These are phyloP conservation scores for Orcinus orca DNA, from an alignment of 2,113 vertebrate species.

Conservation along the genomic window DNA sequence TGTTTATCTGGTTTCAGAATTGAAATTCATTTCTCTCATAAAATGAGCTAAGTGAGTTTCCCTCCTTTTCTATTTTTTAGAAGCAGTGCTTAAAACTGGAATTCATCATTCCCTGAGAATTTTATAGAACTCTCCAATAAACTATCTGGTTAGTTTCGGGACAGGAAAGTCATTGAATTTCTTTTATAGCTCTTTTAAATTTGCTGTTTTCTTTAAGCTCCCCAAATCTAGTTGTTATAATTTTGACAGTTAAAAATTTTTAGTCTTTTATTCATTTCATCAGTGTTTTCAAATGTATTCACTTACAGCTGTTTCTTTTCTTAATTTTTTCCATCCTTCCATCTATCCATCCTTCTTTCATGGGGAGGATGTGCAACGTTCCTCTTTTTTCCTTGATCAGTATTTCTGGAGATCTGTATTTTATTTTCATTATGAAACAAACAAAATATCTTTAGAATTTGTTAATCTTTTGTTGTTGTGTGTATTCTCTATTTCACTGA, in stretches of 20 bases:
- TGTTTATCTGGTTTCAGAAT: slow-evolving; percentile 11
- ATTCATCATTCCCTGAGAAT: background rate
- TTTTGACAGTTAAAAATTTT: slow-evolving; percentile 24
- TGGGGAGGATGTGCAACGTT: background rate
- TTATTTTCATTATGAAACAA: background rate
- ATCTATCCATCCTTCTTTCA: background rate
- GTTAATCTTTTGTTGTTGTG: background rate
- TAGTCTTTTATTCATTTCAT: background rate
- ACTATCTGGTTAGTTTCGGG: background rate
- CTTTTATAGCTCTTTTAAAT: background rate
- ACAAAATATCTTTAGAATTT: background rate
- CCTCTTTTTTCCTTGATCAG: background rate
- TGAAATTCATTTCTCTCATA: background rate
- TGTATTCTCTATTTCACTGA: background rate
- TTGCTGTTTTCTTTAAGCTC: background rate
- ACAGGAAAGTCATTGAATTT: background rate
- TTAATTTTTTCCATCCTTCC: background rate
- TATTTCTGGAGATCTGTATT: background rate
- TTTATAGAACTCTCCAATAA: background rate
- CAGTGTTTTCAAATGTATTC: background rate
- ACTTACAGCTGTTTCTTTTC: background rate
- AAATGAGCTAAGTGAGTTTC: background rate
- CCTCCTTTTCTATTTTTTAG: background rate
- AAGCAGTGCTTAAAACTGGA: slow-evolving; percentile 9
- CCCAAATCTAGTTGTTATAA: background rate